Percentiles rank a stretch among this genome's conserved stretches.
Evolutionary conservation across 2,797 vertebrate species (phyloP).

Genomic region (Rhabdomys pumilio): DNA sequence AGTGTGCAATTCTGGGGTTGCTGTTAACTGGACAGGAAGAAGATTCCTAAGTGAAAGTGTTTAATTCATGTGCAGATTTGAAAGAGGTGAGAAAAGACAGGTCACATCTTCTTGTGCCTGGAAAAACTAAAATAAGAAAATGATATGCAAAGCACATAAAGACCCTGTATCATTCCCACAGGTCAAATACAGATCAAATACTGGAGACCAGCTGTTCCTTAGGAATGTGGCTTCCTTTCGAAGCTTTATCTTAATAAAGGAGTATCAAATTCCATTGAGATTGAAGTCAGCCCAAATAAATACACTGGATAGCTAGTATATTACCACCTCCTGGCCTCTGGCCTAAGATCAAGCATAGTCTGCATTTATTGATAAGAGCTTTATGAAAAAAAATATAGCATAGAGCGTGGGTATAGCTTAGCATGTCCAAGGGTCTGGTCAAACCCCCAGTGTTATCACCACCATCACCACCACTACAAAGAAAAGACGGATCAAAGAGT

Average conservation of each 20-base stretch:
- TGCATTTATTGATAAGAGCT: not conserved
- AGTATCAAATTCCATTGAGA: slow-evolving; percentile 8
- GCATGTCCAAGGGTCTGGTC: not conserved
- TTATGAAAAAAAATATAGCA: slow-evolving; percentile 19
- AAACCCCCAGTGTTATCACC: not conserved
- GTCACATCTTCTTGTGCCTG: not conserved
- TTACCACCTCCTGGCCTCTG: not conserved
- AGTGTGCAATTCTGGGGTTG: not conserved
- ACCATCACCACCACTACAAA: not conserved
- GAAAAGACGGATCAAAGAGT: not conserved
- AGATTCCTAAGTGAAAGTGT: not conserved
- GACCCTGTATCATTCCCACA: not conserved
- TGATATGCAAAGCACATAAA: not conserved
- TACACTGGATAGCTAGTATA: not conserved
- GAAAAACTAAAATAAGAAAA: not conserved
- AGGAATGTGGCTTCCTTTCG: not conserved
- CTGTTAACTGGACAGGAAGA: not conserved
- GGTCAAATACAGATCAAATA: slow-evolving; percentile 21
- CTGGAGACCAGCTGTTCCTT: not conserved
- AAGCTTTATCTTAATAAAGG: not conserved
- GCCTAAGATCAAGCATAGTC: not conserved
- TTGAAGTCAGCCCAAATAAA: slow-evolving; percentile 7
- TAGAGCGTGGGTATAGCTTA: not conserved
- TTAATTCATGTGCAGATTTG: not conserved
- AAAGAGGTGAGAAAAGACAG: not conserved